These are phyloP conservation scores for Acrobasis suavella DNA, from an alignment of 2,888 invertebrate genomes.

Conservation along the genomic window DNA sequence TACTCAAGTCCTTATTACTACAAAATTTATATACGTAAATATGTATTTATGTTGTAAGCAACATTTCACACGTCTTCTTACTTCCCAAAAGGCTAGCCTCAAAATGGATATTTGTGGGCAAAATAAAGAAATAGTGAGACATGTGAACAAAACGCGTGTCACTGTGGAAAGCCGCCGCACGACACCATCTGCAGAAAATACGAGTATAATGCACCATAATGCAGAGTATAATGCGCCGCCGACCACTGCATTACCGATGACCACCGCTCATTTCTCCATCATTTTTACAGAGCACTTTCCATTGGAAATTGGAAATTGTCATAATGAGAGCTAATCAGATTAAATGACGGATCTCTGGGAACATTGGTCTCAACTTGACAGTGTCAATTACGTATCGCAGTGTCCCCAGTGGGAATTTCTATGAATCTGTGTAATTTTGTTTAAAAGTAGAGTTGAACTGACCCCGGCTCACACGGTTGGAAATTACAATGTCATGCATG, in stretches of 20 bases:
- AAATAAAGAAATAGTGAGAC: not conserved
- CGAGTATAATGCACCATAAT: too few relatives aligned
- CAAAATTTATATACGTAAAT: too few relatives aligned
- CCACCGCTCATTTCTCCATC: not conserved
- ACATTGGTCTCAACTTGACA: not conserved
- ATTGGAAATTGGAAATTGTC: conserved; percentile 13
- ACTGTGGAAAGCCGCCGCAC: conserved; percentile 4
- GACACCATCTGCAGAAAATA: too few relatives aligned
- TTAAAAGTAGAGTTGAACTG: too few relatives aligned
- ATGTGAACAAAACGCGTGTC: conserved; percentile 7
- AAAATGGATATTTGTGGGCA: too few relatives aligned
- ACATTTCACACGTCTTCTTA: too few relatives aligned
- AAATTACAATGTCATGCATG: too few relatives aligned
- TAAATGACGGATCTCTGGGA: conserved; percentile 5
- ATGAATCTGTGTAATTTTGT: not conserved
- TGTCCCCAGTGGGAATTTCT: not conserved
- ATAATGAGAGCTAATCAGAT: conserved; percentile 15
- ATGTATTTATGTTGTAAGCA: too few relatives aligned
- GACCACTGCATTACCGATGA: not conserved
- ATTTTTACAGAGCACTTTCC: conserved; percentile 16
- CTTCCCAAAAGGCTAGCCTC: too few relatives aligned
- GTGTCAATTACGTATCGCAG: too few relatives aligned
- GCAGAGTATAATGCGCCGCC: conserved; percentile 3
- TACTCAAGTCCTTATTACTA: too few relatives aligned
- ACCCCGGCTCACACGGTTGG: too few relatives aligned